phyloP scores from a whole-genome alignment of 2,888 invertebrate genomes.

The Timandra comae region DNA sequence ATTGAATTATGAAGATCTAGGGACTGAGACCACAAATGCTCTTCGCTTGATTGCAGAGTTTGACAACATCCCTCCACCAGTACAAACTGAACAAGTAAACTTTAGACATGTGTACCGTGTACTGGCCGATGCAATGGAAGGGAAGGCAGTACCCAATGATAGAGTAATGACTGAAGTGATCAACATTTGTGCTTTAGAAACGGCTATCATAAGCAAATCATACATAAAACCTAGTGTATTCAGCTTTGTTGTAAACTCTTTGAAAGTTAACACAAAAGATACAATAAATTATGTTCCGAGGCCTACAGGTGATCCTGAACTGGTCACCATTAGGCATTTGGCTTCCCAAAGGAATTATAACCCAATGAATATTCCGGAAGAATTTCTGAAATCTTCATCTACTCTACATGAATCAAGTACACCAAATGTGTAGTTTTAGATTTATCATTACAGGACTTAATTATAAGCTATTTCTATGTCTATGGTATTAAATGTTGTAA shows the following conservation, averaged over 20 bases:
- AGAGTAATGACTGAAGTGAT: constrained; percentile 29
- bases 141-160: constrained; percentile 43
- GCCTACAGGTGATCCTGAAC: constrained; percentile 34
- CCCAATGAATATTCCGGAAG: constrained; percentile 46
- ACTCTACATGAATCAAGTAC: neutral
- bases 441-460: neutral
- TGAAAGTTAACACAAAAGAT: constrained; percentile 34
- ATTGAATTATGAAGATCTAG: constrained; percentile 37
- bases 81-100: constrained; percentile 39
- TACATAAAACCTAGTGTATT: constrained; percentile 35
- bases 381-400: constrained; percentile 21
- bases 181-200: constrained; percentile 51
- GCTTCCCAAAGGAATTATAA: constrained; percentile 44
- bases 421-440: neutral
- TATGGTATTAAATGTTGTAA: too few relatives aligned
- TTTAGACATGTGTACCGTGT: constrained; percentile 49
- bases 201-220: constrained; percentile 46
- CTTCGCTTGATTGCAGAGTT: constrained; percentile 56
- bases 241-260: constrained; percentile 29
- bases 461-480: too few relatives aligned
- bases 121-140: constrained; percentile 59
- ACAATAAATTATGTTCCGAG: constrained; percentile 27
- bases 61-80: constrained; percentile 42
- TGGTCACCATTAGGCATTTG: constrained; percentile 37
- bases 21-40: constrained; percentile 48